Percentiles rank a stretch among this genome's conserved stretches.
Evolutionary conservation across 2,888 invertebrate genomes (phyloP).

Genomic region (Ischnura elegans): DNA sequence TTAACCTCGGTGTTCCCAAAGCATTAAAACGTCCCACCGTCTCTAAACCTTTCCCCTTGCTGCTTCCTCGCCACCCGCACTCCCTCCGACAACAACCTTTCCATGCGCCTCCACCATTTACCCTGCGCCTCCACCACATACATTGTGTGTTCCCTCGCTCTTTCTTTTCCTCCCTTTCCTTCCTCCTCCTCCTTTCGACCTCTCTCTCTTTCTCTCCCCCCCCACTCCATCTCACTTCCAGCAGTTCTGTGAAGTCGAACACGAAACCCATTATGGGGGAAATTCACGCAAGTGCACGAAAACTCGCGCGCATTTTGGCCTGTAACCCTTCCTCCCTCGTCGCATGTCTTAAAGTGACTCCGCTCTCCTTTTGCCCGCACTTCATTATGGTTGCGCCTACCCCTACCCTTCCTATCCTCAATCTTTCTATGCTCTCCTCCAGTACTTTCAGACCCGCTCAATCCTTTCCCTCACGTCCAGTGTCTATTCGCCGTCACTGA

Average conservation of each 20-base stretch:
- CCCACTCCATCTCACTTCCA: neutral
- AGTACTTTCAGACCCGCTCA: no score
- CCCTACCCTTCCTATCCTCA: neutral
- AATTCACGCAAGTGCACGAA: neutral
- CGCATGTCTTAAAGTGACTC: neutral
- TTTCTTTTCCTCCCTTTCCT: neutral
- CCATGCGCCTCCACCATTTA: neutral
- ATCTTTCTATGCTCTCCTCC: neutral
- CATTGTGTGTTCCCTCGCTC: neutral
- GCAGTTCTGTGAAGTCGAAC: neutral
- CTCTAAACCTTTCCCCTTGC: neutral
- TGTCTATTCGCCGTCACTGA: no score
- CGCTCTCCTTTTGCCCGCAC: neutral
- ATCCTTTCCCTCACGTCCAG: no score
- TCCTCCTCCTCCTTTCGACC: neutral
- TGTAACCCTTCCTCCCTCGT: neutral
- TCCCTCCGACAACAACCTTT: neutral
- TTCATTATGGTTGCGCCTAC: neutral
- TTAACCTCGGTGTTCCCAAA: slow-evolving; percentile 26
- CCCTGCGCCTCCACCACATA: neutral
- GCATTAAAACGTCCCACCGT: slow-evolving; percentile 4
- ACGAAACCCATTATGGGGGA: neutral
- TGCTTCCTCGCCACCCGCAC: neutral
- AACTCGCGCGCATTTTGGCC: neutral
- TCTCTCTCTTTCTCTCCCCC: neutral